Conservation (phyloP, 2,113 vertebrate genomes). For the Malurus melanocephalus region DNA sequence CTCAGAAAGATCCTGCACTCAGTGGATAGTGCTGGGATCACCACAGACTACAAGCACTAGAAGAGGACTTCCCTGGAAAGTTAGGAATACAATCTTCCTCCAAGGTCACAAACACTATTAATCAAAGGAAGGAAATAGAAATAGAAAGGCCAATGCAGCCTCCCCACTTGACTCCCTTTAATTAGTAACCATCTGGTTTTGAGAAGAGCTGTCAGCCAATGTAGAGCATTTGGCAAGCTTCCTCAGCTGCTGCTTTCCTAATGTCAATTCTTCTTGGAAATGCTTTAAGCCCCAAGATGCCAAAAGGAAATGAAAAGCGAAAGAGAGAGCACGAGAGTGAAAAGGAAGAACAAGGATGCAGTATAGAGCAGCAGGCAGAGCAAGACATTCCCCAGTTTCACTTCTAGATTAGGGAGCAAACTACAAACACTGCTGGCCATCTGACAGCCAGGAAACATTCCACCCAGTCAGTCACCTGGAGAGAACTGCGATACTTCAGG, state of each 20-base stretch:
- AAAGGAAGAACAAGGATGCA: background rate
- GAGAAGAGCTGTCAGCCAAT: constrained; percentile 21
- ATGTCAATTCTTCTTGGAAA: constrained; percentile 13
- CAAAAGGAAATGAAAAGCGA: background rate
- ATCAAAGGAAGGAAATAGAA: background rate
- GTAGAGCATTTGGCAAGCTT: constrained; percentile 23
- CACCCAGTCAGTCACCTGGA: background rate
- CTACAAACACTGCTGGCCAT: background rate
- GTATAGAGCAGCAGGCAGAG: background rate
- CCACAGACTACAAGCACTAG: rapidly evolving
- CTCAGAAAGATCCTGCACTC: background rate
- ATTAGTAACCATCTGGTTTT: constrained; percentile 54
- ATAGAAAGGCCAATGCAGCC: background rate
- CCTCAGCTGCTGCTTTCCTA: constrained; percentile 27
- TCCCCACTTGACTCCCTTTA: constrained; percentile 36
- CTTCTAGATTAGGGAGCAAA: background rate
- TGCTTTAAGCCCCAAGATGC: background rate
- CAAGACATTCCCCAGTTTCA: background rate
- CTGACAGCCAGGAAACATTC: rapidly evolving
- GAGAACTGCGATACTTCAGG: background rate
- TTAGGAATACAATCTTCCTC: background rate
- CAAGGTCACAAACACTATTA: background rate
- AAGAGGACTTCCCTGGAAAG: background rate
- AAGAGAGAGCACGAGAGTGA: background rate
- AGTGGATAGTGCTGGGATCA: background rate